phyloP scores from a whole-genome alignment of 2,113 vertebrate genomes.

The Apteryx mantelli region DNA sequence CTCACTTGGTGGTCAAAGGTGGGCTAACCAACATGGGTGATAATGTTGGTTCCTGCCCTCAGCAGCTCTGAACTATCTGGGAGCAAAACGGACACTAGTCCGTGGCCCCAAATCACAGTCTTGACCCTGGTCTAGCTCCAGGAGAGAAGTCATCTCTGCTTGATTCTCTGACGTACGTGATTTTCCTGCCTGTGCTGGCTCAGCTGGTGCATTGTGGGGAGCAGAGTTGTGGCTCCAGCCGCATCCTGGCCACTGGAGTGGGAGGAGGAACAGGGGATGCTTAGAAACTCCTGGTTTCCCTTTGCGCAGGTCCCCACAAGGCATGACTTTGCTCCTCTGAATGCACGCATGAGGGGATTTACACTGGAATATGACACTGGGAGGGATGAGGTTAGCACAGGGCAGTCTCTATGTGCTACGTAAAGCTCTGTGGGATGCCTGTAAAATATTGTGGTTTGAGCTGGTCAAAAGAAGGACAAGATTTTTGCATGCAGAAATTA shows the following conservation, averaged over 20 bases:
- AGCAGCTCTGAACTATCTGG: fast-evolving
- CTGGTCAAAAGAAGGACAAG: neutral
- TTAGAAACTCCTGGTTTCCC: neutral
- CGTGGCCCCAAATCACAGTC: neutral
- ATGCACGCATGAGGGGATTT: neutral
- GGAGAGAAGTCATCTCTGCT: neutral
- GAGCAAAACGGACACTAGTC: neutral
- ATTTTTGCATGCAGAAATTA: neutral
- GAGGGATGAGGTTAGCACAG: neutral
- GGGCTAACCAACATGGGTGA: fast-evolving
- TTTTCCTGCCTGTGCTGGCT: neutral
- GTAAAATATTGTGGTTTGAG: neutral
- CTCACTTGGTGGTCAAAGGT: too few species aligned
- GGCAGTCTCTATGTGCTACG: neutral
- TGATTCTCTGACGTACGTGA: fast-evolving
- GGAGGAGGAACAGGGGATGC: neutral
- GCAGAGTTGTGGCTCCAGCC: neutral
- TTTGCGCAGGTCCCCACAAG: neutral
- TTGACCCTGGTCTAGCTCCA: neutral
- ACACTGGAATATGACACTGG: neutral
- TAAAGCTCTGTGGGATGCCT: neutral
- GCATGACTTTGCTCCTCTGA: neutral
- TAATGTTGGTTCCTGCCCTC: neutral
- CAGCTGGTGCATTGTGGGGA: neutral
- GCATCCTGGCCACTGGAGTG: neutral